phyloP scores from a whole-genome alignment of 2,113 vertebrate genomes.

The Bubo bubo region DNA sequence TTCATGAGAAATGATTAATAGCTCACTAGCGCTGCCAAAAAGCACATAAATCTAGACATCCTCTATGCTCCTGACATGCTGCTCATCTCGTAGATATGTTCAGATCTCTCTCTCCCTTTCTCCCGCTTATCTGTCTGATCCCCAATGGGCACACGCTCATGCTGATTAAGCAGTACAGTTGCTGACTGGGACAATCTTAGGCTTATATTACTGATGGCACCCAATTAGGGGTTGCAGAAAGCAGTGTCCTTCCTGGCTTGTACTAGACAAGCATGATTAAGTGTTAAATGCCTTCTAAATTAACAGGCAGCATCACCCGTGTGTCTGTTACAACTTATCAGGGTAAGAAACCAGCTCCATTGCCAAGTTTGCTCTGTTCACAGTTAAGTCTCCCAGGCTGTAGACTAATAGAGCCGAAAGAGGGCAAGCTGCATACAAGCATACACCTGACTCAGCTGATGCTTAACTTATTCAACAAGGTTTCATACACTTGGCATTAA shows the following conservation, averaged over 20 bases:
- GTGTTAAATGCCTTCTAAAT: conserved; percentile 61
- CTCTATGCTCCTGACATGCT: conserved; percentile 62
- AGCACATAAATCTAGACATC: conserved; percentile 76
- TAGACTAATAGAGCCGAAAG: background rate
- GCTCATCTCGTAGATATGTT: conserved; percentile 60
- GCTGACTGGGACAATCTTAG: conserved; percentile 70
- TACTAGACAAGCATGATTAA: conserved; percentile 64
- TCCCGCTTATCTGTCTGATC: conserved; percentile 45
- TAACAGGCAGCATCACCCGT: conserved; percentile 14
- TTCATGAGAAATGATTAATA: conserved; percentile 74
- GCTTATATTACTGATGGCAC: conserved; percentile 65
- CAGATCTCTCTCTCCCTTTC: conserved; percentile 23
- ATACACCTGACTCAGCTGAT: conserved; percentile 18
- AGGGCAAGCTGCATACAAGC: background rate
- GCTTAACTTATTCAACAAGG: background rate
- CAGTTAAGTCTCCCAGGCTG: background rate
- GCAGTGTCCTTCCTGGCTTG: conserved; percentile 47
- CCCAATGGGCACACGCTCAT: conserved; percentile 48
- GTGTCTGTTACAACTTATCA: conserved; percentile 22
- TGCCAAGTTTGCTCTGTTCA: background rate
- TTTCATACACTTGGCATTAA: background rate
- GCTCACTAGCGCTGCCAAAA: conserved; percentile 67
- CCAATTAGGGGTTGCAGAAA: conserved; percentile 74
- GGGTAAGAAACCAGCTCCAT: conserved; percentile 18
- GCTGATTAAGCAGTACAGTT: conserved; percentile 71